Evolutionary conservation across 2,797 vertebrate genomes (phyloP), one percentile per base, ranked within the genome.

Genomic region (Borostomias antarcticus): DNA sequence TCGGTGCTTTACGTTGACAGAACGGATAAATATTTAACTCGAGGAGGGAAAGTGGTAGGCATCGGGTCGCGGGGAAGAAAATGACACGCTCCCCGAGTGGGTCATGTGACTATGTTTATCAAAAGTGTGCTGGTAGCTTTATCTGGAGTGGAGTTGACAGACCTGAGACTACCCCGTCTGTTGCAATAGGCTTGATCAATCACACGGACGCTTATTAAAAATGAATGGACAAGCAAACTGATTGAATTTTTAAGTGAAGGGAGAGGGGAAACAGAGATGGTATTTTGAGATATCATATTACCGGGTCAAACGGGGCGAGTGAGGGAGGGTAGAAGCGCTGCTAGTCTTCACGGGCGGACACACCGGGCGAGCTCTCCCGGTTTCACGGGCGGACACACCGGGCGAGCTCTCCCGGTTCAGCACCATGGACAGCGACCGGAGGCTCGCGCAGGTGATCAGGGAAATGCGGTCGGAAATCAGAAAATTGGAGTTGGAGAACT

Each of bases 401-500:
- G 28, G 25, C 26, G 58, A 23, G 43, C 33, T 66, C 43, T 32
- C 62, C 64, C 54, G 7, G 3, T 58, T 53, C 58, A 68, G 75
- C 67, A 78, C 68, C 30, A 93, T 93, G 93, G 94, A 94, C 54
- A 82, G 79, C 0, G 86, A 85, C 13, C 2, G 15, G 0, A 90
- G 81, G 50, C 86, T 94, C 0, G 59, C 86, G 56, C 86, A 86
- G 78, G 57, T 94, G 68, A 91, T 95, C 85, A 80, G 66, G 15
- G 86, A 87, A 53, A 92, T 95, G 94, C 82, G 3, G 15, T 81
- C 62, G 3, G 91, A 94, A 53, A 95, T 94, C 73, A 85, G 85
- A 75, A 89, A 82, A 65, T 82, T 95, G 75, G 84, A 95, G 79
- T 85, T 87, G 71, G 93, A 95, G 58, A 95, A 96, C 75, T 83